A percentile compares a stretch with the other conserved stretches of the same genome.
These are phyloP conservation scores for Ariolimax columbianus DNA, from an alignment of 2,888 invertebrate genomes.

Conservation along the genomic window DNA sequence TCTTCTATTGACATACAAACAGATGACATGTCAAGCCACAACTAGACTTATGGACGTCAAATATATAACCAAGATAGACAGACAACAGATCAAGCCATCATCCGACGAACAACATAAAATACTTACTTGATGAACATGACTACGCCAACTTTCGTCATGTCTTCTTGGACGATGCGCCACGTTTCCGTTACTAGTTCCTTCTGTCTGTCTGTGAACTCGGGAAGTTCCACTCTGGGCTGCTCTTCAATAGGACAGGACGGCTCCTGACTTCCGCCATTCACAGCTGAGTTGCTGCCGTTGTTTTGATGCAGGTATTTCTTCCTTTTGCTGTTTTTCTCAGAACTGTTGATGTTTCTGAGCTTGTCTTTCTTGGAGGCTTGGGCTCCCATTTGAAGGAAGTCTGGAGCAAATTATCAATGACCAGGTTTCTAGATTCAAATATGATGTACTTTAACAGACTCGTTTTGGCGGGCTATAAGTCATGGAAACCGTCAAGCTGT, in stretches of 20 bases:
- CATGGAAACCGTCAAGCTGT: too few species aligned
- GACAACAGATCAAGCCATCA: neutral
- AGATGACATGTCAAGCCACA: too few species aligned
- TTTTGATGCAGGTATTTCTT: slow-evolving; percentile 51
- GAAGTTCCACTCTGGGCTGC: slow-evolving; percentile 54
- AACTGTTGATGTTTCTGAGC: slow-evolving; percentile 15
- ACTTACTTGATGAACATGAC: slow-evolving; percentile 72
- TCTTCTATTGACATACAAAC: too few species aligned
- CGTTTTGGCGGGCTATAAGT: too few species aligned
- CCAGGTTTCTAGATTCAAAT: too few species aligned
- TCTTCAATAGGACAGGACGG: slow-evolving; percentile 38
- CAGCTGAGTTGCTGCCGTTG: slow-evolving; percentile 32
- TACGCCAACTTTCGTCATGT: slow-evolving; percentile 70
- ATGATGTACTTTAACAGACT: too few species aligned
- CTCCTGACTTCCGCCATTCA: slow-evolving; percentile 21
- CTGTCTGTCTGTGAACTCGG: slow-evolving; percentile 65
- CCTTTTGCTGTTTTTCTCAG: slow-evolving; percentile 42
- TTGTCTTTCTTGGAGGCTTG: slow-evolving; percentile 43
- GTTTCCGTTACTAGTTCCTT: slow-evolving; percentile 65
- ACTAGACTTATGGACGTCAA: too few species aligned
- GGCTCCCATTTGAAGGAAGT: slow-evolving; percentile 44
- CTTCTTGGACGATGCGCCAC: slow-evolving; percentile 67
- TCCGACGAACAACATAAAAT: neutral
- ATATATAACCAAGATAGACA: neutral
- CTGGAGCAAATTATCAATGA: too few species aligned